These are phyloP conservation scores for Phyllostomus hastatus DNA, from an alignment of 2,113 vertebrate genomes.

Conservation along the genomic window DNA sequence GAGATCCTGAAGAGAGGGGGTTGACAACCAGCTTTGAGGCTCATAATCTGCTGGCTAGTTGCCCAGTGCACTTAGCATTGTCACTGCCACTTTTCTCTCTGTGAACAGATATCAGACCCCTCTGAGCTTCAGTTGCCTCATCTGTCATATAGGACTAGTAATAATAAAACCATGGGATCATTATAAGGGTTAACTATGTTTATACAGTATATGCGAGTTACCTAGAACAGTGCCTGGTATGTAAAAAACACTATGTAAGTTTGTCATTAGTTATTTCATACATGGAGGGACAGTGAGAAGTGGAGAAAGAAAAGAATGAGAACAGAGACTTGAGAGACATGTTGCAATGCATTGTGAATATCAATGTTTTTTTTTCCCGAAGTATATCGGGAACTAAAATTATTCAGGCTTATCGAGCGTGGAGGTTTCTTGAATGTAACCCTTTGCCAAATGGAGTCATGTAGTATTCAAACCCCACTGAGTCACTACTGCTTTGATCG, in stretches of 20 bases:
- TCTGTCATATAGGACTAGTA: background rate
- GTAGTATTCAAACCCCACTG: background rate
- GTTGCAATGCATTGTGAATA: background rate
- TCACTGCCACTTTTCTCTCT: background rate
- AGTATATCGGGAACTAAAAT: background rate
- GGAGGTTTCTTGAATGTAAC: background rate
- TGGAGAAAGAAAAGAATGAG: background rate
- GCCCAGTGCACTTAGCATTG: background rate
- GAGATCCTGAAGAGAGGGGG: background rate
- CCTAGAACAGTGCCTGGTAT: background rate
- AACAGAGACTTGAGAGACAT: background rate
- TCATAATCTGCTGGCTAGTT: background rate
- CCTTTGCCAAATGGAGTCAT: background rate
- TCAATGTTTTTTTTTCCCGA: background rate
- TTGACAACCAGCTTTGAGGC: background rate
- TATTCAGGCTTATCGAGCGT: background rate
- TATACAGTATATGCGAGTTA: background rate
- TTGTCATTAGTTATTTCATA: background rate
- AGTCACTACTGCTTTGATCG: background rate
- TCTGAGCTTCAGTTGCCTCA: background rate
- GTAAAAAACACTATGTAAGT: background rate
- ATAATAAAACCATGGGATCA: background rate
- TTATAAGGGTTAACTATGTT: background rate
- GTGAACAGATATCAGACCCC: background rate
- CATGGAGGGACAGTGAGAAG: background rate